A percentile compares a stretch with the other conserved stretches of the same genome.
phyloP scores from a whole-genome alignment of 1,140 invertebrate genomes.

The Sitophilus oryzae region DNA sequence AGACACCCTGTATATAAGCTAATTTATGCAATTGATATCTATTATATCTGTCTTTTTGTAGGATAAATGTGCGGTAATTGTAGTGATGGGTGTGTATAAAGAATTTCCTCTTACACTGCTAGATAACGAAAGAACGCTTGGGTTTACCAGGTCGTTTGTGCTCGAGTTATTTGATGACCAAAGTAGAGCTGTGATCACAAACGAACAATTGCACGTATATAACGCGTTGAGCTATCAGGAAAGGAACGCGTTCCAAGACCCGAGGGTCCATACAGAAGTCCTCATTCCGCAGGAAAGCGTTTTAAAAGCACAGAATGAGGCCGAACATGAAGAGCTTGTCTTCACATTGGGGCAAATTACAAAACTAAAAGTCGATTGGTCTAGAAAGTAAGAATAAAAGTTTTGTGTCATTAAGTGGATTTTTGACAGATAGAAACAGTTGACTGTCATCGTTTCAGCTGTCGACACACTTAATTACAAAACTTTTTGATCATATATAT shows the following conservation, averaged over 20 bases:
- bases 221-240: conserved; percentile 64
- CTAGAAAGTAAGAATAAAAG: conserved; percentile 57
- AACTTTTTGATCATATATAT: too few relatives aligned
- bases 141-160: conserved; percentile 70
- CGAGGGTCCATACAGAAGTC: conserved; percentile 7
- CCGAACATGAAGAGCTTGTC: conserved; percentile 51
- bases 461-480: too few relatives aligned
- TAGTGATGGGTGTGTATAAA: too few relatives aligned
- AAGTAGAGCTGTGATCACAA: conserved; percentile 65
- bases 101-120: too few relatives aligned
- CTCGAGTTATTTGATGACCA: conserved; percentile 59
- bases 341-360: conserved; percentile 63
- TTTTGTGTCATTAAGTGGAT: background rate
- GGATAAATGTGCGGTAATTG: background rate
- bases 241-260: conserved; percentile 30
- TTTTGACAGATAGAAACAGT: too few relatives aligned
- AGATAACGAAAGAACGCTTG: too few relatives aligned
- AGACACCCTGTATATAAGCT: too few relatives aligned
- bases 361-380: conserved; percentile 77
- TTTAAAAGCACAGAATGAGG: conserved; percentile 20
- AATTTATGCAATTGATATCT: too few relatives aligned
- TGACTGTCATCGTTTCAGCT: too few relatives aligned
- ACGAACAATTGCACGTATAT: conserved; percentile 74
- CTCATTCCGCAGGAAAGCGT: conserved; percentile 12
- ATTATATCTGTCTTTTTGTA: background rate